phyloP scores from a whole-genome alignment of 2,113 vertebrate species.

The Callopanchax toddi region DNA sequence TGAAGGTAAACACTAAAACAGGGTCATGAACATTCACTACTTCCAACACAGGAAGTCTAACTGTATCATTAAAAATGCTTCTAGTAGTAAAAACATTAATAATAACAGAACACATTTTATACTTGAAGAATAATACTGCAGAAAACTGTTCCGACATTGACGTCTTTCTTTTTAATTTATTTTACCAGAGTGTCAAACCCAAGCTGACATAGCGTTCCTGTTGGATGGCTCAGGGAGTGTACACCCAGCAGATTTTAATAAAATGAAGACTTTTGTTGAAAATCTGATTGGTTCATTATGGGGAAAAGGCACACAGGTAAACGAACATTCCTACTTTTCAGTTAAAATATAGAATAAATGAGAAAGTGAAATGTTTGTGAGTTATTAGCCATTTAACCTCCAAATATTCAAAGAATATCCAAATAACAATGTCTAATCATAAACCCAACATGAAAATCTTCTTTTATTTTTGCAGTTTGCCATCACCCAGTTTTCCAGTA shows the following conservation, averaged over 20 bases:
- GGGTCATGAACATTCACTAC: not conserved
- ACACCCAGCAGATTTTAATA: fast-evolving
- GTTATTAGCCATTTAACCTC: too few relatives aligned
- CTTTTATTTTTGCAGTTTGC: not conserved
- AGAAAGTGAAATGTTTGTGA: not conserved
- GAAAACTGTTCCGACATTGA: not conserved
- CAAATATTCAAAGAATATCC: too few relatives aligned
- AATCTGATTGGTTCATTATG: constrained; percentile 37
- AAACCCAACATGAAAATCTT: too few relatives aligned
- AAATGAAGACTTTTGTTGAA: constrained; percentile 71
- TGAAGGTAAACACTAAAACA: not conserved
- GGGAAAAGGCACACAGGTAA: constrained; percentile 48
- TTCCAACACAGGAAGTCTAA: not conserved
- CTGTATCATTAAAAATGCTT: not conserved
- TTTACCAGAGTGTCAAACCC: constrained; percentile 59
- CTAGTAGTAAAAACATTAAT: too few relatives aligned
- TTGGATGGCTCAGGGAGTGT: constrained; percentile 79
- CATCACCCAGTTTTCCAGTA: too few relatives aligned
- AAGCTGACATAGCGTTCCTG: constrained; percentile 76
- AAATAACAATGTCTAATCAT: too few relatives aligned
- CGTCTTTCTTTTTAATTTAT: not conserved
- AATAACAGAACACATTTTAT: not conserved
- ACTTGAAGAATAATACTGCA: not conserved
- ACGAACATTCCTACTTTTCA: not conserved
- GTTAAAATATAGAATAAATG: not conserved